A percentile compares a stretch with the other conserved stretches of the same genome.
phyloP scores from a whole-genome alignment of 2,797 vertebrate genomes.

The Dromococcyx pavoninus region DNA sequence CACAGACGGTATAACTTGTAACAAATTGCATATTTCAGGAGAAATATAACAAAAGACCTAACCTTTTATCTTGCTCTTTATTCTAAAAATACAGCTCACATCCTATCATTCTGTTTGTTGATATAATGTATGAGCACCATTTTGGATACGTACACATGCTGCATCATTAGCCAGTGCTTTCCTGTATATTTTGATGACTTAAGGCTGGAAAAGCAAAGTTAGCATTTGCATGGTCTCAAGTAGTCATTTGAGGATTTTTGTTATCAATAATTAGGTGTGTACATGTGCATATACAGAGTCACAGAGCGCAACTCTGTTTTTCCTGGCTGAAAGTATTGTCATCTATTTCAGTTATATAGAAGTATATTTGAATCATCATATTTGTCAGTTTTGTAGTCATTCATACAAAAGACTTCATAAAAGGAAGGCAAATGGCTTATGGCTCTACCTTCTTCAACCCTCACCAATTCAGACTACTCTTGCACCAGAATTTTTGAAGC shows the following conservation, averaged over 20 bases:
- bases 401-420: background rate
- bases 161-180: constrained; percentile 26
- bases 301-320: background rate
- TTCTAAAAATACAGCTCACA: constrained; percentile 52
- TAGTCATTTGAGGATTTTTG: background rate
- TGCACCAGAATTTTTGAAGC: background rate
- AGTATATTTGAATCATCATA: background rate
- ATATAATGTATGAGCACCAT: background rate
- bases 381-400: background rate
- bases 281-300: background rate
- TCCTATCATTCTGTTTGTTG: constrained; percentile 34
- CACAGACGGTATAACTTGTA: constrained; percentile 72
- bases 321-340: background rate
- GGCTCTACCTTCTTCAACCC: background rate
- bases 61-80: constrained; percentile 54
- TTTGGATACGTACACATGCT: constrained; percentile 6
- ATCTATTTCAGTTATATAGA: background rate
- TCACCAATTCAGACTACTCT: background rate
- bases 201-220: background rate
- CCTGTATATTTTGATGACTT: constrained; percentile 43
- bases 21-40: constrained; percentile 69
- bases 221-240: background rate
- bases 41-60: constrained; percentile 51
- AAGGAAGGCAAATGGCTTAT: background rate
- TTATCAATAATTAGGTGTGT: background rate